Evolutionary conservation across 2,113 vertebrate genomes (phyloP), one percentile per base, ranked within the genome.

Genomic region (Motacilla alba): DNA sequence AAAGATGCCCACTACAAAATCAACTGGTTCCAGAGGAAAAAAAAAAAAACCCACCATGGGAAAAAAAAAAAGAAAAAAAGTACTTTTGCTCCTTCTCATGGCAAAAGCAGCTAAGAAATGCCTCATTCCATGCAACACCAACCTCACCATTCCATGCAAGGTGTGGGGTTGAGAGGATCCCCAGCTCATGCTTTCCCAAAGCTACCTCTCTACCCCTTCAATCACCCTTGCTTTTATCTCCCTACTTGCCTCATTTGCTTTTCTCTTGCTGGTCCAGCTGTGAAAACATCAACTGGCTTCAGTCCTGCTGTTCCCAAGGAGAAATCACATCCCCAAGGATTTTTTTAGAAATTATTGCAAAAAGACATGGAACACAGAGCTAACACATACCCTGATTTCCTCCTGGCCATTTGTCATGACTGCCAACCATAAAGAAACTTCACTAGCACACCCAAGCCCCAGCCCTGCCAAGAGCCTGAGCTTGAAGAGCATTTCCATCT

Each of bases 371-470:
- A 82, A 35, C 39, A 58, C 26, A 23, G 33, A 84, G 31, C 26
- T 73, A 60, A 87, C 14, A 49, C 0, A 41, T 0, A 30, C 4
- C 67, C 59, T 53, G 26, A 41, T 37, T 44, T 94, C 52, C 56
- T 93, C 59, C 53, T n/a, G 55, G 41, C 13, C 19, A 39, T 41
- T 28, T 67, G 15, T 52, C 39, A 23, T 15, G 58, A 76, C 37
- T 46, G 37, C 17, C 37, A 79, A 31, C 17, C 70, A 35, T 11
- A 60, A 79, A 76, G 53, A 81, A 82, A 76, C 2, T 4, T 35
- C 18, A 28, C 6, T 0, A 53, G 44, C 2, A 27, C 55, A 39
- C 17, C 11, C 10, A 0, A 59, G 73, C 27, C 55, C 14, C 35
- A 59, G 30, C 30, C 63, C 2, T 56, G 47, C 69, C 70, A 89